Conservation (phyloP, 2,888 invertebrate species). For the Phortica magna region DNA sequence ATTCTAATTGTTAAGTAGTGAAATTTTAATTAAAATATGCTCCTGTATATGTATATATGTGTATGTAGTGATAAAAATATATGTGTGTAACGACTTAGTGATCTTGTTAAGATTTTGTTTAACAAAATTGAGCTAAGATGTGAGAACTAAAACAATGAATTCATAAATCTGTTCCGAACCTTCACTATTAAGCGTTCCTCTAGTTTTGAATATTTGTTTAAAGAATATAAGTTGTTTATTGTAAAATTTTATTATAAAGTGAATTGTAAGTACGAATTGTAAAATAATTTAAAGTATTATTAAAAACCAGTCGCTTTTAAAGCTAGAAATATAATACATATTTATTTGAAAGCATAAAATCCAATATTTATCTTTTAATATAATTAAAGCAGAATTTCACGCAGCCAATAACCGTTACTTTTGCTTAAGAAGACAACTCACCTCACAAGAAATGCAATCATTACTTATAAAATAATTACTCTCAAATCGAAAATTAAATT, state of each 20-base stretch:
- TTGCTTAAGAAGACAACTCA: too few species aligned
- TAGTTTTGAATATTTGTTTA: slow-evolving; percentile 42
- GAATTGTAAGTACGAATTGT: slow-evolving; percentile 41
- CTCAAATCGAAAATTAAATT: too few species aligned
- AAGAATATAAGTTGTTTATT: slow-evolving; percentile 10
- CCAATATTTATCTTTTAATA: too few species aligned
- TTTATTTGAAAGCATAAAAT: slow-evolving; percentile 2
- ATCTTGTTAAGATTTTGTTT: neutral
- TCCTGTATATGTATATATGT: neutral
- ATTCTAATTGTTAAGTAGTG: slow-evolving; percentile 6
- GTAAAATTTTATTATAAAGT: slow-evolving; percentile 35
- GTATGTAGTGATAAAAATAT: slow-evolving; percentile 17
- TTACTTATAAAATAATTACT: too few species aligned
- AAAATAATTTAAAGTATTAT: slow-evolving; percentile 24
- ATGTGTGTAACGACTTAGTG: neutral
- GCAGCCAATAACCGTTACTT: too few species aligned
- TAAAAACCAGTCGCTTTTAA: slow-evolving; percentile 21
- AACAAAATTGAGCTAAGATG: neutral
- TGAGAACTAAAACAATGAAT: neutral
- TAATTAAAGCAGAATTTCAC: too few species aligned
- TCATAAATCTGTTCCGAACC: slow-evolving; percentile 9
- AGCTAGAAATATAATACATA: slow-evolving; percentile 5
- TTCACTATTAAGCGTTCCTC: slow-evolving; percentile 45
- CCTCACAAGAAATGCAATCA: too few species aligned
- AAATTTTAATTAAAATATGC: slow-evolving; percentile 12